These are phyloP conservation scores for Druon quercuslanigerum DNA, from an alignment of 1,140 invertebrate genomes.

Conservation along the genomic window DNA sequence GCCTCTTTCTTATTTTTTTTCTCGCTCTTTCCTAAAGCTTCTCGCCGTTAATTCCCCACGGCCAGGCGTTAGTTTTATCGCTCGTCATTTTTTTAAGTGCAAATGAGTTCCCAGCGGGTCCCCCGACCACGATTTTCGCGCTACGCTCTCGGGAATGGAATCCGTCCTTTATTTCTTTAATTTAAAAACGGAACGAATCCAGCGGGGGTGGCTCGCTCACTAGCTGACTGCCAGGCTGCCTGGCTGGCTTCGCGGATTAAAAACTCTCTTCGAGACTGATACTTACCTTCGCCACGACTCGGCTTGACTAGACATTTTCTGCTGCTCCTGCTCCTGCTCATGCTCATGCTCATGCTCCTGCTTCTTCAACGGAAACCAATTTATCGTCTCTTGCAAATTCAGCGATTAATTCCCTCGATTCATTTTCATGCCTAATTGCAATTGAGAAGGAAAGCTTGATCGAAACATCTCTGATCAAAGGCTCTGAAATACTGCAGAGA, in stretches of 20 bases:
- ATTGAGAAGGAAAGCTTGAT: neutral
- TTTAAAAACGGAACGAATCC: conserved; percentile 69
- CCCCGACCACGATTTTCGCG: conserved; percentile 39
- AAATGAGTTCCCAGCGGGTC: conserved; percentile 69
- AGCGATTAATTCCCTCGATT: neutral
- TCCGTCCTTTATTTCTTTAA: conserved; percentile 69
- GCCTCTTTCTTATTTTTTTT: conserved; percentile 36
- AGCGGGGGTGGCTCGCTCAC: conserved; percentile 49
- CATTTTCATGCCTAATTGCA: conserved; percentile 19
- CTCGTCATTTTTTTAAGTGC: conserved; percentile 75
- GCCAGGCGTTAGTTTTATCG: conserved; percentile 72
- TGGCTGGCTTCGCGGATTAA: conserved; percentile 64
- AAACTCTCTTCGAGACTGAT: conserved; percentile 55
- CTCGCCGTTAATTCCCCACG: conserved; percentile 62
- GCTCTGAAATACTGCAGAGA: neutral
- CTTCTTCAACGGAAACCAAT: conserved; percentile 20
- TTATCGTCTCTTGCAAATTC: conserved; percentile 2
- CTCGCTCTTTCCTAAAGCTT: conserved; percentile 44
- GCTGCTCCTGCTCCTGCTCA: too few relatives aligned
- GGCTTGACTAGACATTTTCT: too few relatives aligned
- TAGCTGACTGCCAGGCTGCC: too few relatives aligned
- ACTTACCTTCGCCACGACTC: conserved; percentile 16
- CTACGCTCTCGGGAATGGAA: conserved; percentile 42
- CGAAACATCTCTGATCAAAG: neutral
- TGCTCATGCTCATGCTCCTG: too few relatives aligned